phyloP scores from a whole-genome alignment of 2,888 invertebrate species.

The Phortica magna region DNA sequence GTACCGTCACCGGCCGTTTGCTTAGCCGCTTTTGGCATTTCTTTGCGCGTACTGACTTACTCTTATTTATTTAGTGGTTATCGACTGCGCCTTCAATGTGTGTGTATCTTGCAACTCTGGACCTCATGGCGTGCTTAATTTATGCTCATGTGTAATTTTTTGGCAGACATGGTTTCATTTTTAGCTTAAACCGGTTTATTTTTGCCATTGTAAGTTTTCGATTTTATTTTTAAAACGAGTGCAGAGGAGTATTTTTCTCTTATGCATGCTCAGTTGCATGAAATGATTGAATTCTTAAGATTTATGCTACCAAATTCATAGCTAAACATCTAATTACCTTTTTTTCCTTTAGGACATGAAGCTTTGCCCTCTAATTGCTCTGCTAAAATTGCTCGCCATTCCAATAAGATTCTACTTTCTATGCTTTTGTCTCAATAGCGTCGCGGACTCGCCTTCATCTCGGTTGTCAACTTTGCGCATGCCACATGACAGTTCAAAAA shows the following conservation, averaged over 20 bases:
- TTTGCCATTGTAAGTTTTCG: conserved; percentile 60
- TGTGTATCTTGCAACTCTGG: conserved; percentile 54
- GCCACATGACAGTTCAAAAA: conserved; percentile 26
- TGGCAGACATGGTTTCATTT: conserved; percentile 73
- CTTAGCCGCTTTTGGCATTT: conserved; percentile 42
- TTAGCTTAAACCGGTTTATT: conserved; percentile 70
- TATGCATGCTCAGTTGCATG: too few relatives aligned
- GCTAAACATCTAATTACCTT: too few relatives aligned
- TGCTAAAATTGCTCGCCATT: too few relatives aligned
- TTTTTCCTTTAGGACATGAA: too few relatives aligned
- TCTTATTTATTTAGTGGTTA: conserved; percentile 41
- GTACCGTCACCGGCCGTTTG: conserved; percentile 41
- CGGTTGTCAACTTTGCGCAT: not conserved
- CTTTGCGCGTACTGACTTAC: conserved; percentile 67
- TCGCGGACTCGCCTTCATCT: not conserved
- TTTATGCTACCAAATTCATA: too few relatives aligned
- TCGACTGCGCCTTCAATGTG: conserved; percentile 50
- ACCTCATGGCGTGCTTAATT: conserved; percentile 68
- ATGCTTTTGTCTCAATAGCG: not conserved
- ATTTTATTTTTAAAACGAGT: conserved; percentile 65
- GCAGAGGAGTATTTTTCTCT: too few relatives aligned
- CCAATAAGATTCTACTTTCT: not conserved
- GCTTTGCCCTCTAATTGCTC: too few relatives aligned
- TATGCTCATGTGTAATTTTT: conserved; percentile 67
- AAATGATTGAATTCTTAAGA: too few relatives aligned